Evolutionary conservation across 1,140 invertebrate species (phyloP), one percentile per base, ranked within the genome.

Genomic region (Ephestia elutella): DNA sequence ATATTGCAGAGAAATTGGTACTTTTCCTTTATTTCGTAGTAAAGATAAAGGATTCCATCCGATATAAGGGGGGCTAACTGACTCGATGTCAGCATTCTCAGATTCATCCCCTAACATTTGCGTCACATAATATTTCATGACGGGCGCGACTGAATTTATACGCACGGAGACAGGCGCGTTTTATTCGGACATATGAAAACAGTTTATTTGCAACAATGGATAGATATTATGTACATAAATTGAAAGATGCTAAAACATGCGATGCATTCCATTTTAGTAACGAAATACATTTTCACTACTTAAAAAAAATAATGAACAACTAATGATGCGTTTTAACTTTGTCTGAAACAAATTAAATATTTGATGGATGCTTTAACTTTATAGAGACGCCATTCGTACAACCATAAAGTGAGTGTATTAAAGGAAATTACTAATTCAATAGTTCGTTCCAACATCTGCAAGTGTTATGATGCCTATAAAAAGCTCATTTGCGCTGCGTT

Each of bases 21-120:
- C 73, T 78, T 82, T 73, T 66, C 68, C 70, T 82, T 82, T 84
- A 80, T 83, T 80, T 71, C 73, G 73, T 75, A 82, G 77, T 71
- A 75, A 79, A 82, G 76, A 83, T 81, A 80, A 78, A 78, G 73
- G 69, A 71, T 61, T 62, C 57, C 50, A 60, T 60, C 67, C 71
- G 74, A 83, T 80, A 71, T 55, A 69, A 25, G 67, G 71, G 71
- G 70, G 70, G 58, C 50, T 73, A 70, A 60, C 60, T 64, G 65
- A 67, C 71, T 66, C 65, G 60, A 66, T 63, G 72, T 74, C 73
- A 70, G 68, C 68, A 65, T 67, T 60, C 64, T 73, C 66, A 73
- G 71, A 82, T 83, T 82, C 81, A 75, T 82, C 80, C 65, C 63
- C 74, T 58, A 61, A 75, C 71, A 78, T 80, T 78, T 73, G 68